Conservation (phyloP, 2,797 vertebrate species). For the Paedocypris micromegethes region DNA sequence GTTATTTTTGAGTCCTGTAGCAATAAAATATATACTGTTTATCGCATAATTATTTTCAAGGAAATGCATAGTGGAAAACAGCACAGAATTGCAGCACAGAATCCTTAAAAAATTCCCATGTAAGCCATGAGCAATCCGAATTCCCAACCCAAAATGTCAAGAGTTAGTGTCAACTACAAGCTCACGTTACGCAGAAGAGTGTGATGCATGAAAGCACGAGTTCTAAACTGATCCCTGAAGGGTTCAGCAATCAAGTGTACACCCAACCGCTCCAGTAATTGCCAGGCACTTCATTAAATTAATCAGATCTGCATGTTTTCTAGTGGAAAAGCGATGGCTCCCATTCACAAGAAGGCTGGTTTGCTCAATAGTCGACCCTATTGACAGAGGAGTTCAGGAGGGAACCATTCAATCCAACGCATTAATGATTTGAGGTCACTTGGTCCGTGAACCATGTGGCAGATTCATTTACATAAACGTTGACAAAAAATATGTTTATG, state of each 20-base stretch:
- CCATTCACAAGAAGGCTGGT: not conserved
- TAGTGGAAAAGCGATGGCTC: not conserved
- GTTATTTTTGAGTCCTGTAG: too few relatives aligned
- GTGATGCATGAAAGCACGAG: constrained; percentile 6
- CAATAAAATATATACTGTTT: too few relatives aligned
- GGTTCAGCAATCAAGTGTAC: constrained; percentile 26
- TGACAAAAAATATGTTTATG: not conserved
- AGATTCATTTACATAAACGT: constrained; percentile 19
- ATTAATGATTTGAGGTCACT: constrained; percentile 10
- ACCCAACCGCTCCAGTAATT: constrained; percentile 5
- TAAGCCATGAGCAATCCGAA: too few relatives aligned
- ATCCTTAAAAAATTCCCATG: too few relatives aligned
- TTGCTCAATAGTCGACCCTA: not conserved
- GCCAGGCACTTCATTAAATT: constrained; percentile 19
- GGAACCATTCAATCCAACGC: constrained; percentile 10
- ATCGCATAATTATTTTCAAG: too few relatives aligned
- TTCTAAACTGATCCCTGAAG: constrained; percentile 12
- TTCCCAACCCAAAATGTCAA: too few relatives aligned
- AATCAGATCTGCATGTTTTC: constrained; percentile 3
- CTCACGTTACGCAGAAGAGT: not conserved
- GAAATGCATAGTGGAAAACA: too few relatives aligned
- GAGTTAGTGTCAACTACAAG: not conserved
- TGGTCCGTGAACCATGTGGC: constrained; percentile 5
- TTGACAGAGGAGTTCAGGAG: not conserved
- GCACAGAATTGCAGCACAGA: too few relatives aligned